phyloP scores from a whole-genome alignment of 2,797 vertebrate species.

The Protosalanx chinensis region DNA sequence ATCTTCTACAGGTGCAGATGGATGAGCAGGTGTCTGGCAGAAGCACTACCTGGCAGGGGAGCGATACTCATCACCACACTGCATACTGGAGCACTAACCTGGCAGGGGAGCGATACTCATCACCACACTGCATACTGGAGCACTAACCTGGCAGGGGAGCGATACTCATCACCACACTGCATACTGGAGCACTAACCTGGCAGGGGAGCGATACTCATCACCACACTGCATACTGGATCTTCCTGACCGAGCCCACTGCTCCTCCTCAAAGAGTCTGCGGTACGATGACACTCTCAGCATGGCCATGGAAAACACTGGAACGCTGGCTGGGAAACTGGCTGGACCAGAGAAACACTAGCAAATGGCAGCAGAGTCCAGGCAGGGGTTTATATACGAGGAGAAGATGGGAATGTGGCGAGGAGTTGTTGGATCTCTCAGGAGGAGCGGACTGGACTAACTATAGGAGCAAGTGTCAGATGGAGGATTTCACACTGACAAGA shows the following conservation, averaged over 20 bases:
- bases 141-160: constrained; percentile 37
- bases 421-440: constrained; percentile 56
- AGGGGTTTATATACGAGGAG: constrained; percentile 58
- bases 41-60: constrained; percentile 52
- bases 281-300: constrained; percentile 76
- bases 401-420: constrained; percentile 61
- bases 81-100: constrained; percentile 32
- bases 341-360: neutral
- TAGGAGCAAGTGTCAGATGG: constrained; percentile 56
- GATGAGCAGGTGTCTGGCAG: no score
- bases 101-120: constrained; percentile 39
- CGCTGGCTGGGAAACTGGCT: constrained; percentile 29
- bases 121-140: constrained; percentile 44
- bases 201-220: constrained; percentile 41
- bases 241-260: constrained; percentile 47
- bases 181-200: constrained; percentile 37
- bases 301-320: constrained; percentile 50
- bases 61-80: constrained; percentile 13
- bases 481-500: constrained; percentile 61
- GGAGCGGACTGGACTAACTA: constrained; percentile 49
- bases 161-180: constrained; percentile 55
- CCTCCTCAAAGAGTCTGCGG: constrained; percentile 68
- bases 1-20: no score
- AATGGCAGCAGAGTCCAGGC: constrained; percentile 25
- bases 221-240: constrained; percentile 46